A percentile compares a stretch with the other conserved stretches of the same genome.
Conservation (phyloP, 2,113 vertebrate genomes). For the Cygnus buccinator region DNA sequence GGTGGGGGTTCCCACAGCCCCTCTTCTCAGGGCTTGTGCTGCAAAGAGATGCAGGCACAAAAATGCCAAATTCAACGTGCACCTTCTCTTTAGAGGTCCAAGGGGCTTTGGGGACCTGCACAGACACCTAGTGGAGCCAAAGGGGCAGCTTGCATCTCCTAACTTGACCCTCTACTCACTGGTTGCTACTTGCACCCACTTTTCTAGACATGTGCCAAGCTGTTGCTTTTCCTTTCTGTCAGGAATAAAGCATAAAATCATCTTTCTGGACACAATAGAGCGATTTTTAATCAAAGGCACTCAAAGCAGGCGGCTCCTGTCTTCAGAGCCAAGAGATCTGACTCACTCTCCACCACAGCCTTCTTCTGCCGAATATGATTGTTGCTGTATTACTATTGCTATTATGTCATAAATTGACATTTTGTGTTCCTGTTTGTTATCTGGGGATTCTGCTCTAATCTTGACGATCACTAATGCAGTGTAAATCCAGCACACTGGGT, state of each 20-base stretch:
- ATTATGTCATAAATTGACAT: conserved; percentile 65
- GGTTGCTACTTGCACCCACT: neutral
- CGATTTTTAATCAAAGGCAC: neutral
- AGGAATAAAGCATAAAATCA: neutral
- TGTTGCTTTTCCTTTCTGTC: neutral
- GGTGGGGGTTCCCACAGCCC: neutral
- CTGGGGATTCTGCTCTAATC: conserved; percentile 66
- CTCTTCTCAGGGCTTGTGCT: neutral
- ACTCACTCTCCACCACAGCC: neutral
- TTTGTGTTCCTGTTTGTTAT: conserved; percentile 63
- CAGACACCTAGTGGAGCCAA: neutral
- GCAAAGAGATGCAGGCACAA: neutral
- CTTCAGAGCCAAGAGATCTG: neutral
- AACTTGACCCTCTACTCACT: neutral
- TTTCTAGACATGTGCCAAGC: neutral
- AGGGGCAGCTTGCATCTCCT: neutral
- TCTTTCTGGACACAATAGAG: neutral
- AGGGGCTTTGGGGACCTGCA: neutral
- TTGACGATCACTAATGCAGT: conserved; percentile 53
- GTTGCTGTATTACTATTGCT: conserved; percentile 26
- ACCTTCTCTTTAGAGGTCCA: neutral
- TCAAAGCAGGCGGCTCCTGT: neutral
- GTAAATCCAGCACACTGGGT: conserved; percentile 35
- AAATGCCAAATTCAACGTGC: neutral
- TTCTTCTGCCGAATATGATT: neutral